Evolutionary conservation across 2,797 vertebrate genomes (phyloP).

Genomic region (Amazona ochrocephala): DNA sequence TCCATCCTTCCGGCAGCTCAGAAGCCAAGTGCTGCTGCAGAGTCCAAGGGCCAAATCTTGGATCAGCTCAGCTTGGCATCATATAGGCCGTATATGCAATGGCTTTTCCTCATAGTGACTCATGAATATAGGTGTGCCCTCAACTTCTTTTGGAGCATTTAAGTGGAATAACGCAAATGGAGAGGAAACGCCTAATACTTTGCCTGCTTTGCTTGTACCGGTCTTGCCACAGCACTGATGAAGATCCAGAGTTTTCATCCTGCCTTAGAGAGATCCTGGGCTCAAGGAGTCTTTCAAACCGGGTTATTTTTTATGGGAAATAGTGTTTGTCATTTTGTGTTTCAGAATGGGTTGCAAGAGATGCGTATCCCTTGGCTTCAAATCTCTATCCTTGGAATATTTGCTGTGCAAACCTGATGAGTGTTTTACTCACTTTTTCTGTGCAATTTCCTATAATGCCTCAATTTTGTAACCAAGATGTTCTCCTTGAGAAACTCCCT

Average conservation of each 20-base stretch:
- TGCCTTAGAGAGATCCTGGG: not conserved
- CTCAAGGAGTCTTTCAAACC: not conserved
- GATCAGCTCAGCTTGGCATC: not conserved
- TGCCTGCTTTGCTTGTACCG: not conserved
- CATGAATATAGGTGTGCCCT: not conserved
- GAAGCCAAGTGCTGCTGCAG: not conserved
- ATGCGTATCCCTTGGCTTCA: not conserved
- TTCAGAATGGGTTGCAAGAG: not conserved
- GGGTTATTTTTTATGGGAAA: not conserved
- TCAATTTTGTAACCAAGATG: not conserved
- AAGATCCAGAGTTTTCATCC: not conserved
- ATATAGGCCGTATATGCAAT: not conserved
- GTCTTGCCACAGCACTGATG: not conserved
- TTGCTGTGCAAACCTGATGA: not conserved
- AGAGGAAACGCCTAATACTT: not conserved
- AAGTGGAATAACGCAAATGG: conserved; percentile 9
- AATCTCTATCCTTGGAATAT: not conserved
- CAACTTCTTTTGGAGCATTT: not conserved
- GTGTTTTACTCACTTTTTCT: not conserved
- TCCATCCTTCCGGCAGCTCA: not conserved
- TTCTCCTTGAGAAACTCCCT: not conserved
- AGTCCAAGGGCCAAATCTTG: not conserved
- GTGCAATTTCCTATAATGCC: not conserved
- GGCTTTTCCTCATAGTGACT: conserved; percentile 4
- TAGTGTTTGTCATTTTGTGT: not conserved